Evolutionary conservation across 2,888 invertebrate genomes (phyloP), one percentile per base, ranked within the genome.

Genomic region (Callosobruchus maculatus): DNA sequence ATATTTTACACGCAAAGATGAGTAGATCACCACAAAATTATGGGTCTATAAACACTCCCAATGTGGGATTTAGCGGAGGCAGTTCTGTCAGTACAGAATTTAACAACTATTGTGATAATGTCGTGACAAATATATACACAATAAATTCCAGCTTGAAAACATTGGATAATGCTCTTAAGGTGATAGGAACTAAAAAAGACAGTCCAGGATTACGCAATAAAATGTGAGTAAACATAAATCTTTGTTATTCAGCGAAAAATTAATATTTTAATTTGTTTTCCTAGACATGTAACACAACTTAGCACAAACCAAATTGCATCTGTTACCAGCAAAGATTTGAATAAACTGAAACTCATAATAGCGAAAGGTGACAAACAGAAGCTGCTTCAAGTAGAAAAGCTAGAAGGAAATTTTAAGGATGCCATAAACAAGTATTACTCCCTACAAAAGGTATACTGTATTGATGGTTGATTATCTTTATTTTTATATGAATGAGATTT

Each of bases 341-440:
- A 92, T 79, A 90, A 93, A 75, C 88, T 96, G 22, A 93, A 92
- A 67, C 90, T 90, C 9, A 89, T 94, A 22, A 93, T 93, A 72
- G 89, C 92, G 20, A 90, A 91, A 77, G 93, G 93, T 0, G 93
- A 94, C 84, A 94, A 94, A 80, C 92, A 93, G 75, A 94, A 95
- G 85, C 94, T 93, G 83, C 87, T 97, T 78, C 95, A 96, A 86
- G 91, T 95, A 73, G 95, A 95, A 81, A 91, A 95, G 82, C 90
- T 97, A 20, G 94, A 94, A 18, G 93, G 92, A 80, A 94, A 95
- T 81, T 97, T 97, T 85, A 91, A 92, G 78, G 94, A 94, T 78
- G 92, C 95, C 0, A 89, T 97, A 0, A 81, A 78, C 69, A 94
- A 22, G 89, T 96, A 21, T 85, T 92, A 94, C 70, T 87, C 90